Percentiles rank a stretch among this genome's conserved stretches.
phyloP scores from a whole-genome alignment of 2,797 vertebrate genomes.

The Sebastes cheni region DNA sequence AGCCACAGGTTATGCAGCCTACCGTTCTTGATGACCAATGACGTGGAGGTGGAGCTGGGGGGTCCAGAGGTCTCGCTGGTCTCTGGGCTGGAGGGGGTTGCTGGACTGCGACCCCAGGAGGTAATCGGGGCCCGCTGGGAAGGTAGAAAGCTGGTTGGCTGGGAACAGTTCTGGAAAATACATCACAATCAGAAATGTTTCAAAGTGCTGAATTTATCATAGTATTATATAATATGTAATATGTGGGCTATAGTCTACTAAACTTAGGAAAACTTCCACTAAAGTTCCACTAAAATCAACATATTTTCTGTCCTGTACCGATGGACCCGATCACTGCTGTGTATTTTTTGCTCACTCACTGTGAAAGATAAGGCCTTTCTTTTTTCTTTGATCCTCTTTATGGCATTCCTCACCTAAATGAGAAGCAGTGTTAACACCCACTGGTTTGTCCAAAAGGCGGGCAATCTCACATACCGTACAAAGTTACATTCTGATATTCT shows the following conservation, averaged over 20 bases:
- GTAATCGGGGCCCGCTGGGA: conserved; percentile 78
- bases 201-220: neutral
- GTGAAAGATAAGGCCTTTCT: conserved; percentile 88
- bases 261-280: neutral
- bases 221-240: too few species aligned
- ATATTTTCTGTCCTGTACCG: neutral
- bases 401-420: conserved; percentile 88
- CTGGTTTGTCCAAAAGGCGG: conserved; percentile 30
- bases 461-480: conserved; percentile 32
- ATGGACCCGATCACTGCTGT: conserved; percentile 18
- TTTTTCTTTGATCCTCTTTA: conserved; percentile 92
- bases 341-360: conserved; percentile 73
- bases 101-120: conserved; percentile 81
- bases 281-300: neutral
- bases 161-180: conserved; percentile 87
- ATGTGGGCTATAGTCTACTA: neutral
- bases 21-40: conserved; percentile 86
- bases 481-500: conserved; percentile 41
- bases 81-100: conserved; percentile 76
- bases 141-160: conserved; percentile 84
- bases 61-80: conserved; percentile 73
- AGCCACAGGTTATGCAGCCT: neutral
- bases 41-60: conserved; percentile 66
- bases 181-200: neutral
- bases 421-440: conserved; percentile 50